phyloP scores from a whole-genome alignment of 35 echinoderm and acorn worm genomes.

The Nesometra sesokonis region DNA sequence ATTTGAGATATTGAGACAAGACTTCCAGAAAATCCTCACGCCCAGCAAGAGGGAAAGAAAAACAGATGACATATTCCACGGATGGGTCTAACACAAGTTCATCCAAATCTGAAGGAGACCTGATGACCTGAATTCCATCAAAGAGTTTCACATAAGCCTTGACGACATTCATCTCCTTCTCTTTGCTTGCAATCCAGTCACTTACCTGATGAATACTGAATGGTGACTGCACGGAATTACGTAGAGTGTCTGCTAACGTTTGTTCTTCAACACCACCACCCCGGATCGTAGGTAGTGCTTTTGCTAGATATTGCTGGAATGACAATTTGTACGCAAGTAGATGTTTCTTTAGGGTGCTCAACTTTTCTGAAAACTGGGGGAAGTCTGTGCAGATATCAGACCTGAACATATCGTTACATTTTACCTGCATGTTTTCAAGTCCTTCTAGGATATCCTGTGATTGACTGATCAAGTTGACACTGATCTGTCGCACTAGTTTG shows the following conservation, averaged over 20 bases:
- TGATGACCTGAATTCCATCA: neutral
- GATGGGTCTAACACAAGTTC: neutral
- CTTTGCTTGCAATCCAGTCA: neutral
- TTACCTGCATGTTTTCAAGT: neutral
- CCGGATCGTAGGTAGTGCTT: slow-evolving; percentile 7
- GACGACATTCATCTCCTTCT: slow-evolving; percentile 18
- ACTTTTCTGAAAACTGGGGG: slow-evolving; percentile 13
- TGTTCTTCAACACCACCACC: slow-evolving; percentile 11
- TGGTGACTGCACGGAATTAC: neutral
- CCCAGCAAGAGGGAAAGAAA: no score
- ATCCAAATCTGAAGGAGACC: slow-evolving; percentile 2
- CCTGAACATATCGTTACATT: neutral
- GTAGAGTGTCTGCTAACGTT: neutral
- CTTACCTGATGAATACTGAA: neutral
- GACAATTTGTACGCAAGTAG: neutral
- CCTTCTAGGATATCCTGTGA: slow-evolving; percentile 7
- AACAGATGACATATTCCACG: neutral
- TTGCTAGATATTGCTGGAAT: slow-evolving; percentile 1
- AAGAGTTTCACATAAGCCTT: slow-evolving; percentile 7
- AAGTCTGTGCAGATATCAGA: neutral
- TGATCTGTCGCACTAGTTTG: slow-evolving; percentile 1
- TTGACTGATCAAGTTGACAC: neutral
- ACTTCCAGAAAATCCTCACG: no score
- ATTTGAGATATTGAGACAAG: no score
- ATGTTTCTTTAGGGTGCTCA: neutral